A percentile compares a stretch with the other conserved stretches of the same genome.
Conservation (phyloP, 2,888 invertebrate species). For the Amaurobius ferox region DNA sequence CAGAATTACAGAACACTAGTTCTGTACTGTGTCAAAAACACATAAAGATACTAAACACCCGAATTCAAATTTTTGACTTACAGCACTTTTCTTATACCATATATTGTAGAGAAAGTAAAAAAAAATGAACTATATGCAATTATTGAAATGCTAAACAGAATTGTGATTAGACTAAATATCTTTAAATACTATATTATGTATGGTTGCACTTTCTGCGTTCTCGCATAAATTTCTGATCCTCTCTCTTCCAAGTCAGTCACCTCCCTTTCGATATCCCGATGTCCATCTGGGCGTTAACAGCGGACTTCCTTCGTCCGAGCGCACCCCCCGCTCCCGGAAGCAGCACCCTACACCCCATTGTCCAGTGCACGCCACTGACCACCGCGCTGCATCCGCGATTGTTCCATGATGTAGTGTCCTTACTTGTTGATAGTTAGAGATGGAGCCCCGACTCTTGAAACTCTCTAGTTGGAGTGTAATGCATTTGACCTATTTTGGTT, state of each 20-base stretch:
- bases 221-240: background rate
- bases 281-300: slow-evolving; percentile 50
- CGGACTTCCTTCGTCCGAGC: slow-evolving; percentile 63
- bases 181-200: too few relatives aligned
- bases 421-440: slow-evolving; percentile 46
- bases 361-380: slow-evolving; percentile 56
- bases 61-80: too few relatives aligned
- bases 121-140: too few relatives aligned
- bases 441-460: background rate
- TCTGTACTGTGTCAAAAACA: too few relatives aligned
- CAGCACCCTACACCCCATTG: slow-evolving; percentile 43
- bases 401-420: slow-evolving; percentile 17
- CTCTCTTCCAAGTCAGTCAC: background rate
- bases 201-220: background rate
- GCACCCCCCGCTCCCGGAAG: slow-evolving; percentile 60
- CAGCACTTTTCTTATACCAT: too few relatives aligned
- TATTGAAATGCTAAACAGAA: too few relatives aligned
- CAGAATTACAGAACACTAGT: too few relatives aligned
- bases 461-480: background rate
- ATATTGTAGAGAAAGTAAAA: too few relatives aligned
- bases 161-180: too few relatives aligned
- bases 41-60: too few relatives aligned
- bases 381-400: slow-evolving; percentile 22
- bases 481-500: background rate
- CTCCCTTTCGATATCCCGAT: slow-evolving; percentile 1